Evolutionary conservation across 2,888 invertebrate genomes (phyloP).

Genomic region (Acanthosepion lycidas): DNA sequence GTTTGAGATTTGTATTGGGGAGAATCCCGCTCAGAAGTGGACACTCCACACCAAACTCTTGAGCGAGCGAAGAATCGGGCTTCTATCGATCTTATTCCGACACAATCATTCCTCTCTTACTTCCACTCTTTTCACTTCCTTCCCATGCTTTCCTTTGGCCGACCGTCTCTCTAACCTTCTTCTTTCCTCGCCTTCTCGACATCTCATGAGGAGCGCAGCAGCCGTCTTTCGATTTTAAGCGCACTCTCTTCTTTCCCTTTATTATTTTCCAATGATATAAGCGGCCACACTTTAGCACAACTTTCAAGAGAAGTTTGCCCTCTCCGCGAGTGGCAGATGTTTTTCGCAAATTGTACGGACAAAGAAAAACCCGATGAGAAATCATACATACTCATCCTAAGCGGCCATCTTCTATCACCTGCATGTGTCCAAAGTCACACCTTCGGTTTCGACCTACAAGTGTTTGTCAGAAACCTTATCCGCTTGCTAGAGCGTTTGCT

Average conservation of each 20-base stretch:
- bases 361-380: slow-evolving; percentile 1
- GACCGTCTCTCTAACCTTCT: not conserved
- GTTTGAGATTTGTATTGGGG: not conserved
- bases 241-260: not conserved
- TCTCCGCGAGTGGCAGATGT: not conserved
- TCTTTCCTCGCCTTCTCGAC: not conserved
- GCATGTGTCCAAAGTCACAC: not conserved
- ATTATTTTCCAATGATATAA: not conserved
- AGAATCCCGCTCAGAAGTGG: not conserved
- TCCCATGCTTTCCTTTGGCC: not conserved
- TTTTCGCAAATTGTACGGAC: not conserved
- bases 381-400: not conserved
- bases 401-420: not conserved
- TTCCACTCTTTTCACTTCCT: not conserved
- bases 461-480: not conserved
- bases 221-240: not conserved
- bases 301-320: not conserved
- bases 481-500: not conserved
- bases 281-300: not conserved
- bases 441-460: not conserved
- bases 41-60: not conserved
- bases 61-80: not conserved
- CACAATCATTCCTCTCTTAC: not conserved
- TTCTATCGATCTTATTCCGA: not conserved
- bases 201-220: not conserved